phyloP scores from a whole-genome alignment of 2,113 vertebrate species.

The Tetraodon nigroviridis region DNA sequence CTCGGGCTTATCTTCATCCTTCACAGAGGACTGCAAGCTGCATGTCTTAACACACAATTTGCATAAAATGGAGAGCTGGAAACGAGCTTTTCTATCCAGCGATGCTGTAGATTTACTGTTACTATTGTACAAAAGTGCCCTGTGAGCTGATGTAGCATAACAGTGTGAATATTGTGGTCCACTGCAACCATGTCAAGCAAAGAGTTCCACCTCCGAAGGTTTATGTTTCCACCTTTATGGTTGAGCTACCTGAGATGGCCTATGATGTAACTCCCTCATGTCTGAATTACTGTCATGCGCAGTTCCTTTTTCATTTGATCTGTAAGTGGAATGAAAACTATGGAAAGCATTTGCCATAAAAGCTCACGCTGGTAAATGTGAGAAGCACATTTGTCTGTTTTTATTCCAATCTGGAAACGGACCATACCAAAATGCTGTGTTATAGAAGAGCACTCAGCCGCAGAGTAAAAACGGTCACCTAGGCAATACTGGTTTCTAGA shows the following conservation, averaged over 20 bases:
- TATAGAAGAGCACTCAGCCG: constrained; percentile 1
- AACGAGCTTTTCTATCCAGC: background rate
- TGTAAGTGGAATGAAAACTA: constrained; percentile 23
- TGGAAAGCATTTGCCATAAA: constrained; percentile 42
- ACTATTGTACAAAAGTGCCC: background rate
- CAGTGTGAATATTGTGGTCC: background rate
- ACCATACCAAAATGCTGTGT: constrained; percentile 55
- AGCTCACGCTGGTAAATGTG: constrained; percentile 30
- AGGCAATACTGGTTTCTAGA: constrained; percentile 6
- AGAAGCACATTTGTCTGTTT: constrained; percentile 5
- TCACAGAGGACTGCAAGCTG: background rate
- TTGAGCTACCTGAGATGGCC: too few species aligned
- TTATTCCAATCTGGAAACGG: background rate
- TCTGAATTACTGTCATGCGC: constrained; percentile 18
- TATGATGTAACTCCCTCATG: constrained; percentile 3
- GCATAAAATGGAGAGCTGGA: constrained; percentile 1
- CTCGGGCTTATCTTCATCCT: background rate
- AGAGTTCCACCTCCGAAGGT: background rate
- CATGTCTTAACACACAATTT: constrained; percentile 3
- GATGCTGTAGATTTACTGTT: background rate
- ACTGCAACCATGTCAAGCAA: background rate
- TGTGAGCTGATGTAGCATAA: background rate
- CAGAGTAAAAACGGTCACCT: constrained; percentile 13
- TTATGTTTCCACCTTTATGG: too few species aligned
- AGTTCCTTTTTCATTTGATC: constrained; percentile 15